phyloP scores from a whole-genome alignment of 2,113 vertebrate species.

The Mobula hypostoma region DNA sequence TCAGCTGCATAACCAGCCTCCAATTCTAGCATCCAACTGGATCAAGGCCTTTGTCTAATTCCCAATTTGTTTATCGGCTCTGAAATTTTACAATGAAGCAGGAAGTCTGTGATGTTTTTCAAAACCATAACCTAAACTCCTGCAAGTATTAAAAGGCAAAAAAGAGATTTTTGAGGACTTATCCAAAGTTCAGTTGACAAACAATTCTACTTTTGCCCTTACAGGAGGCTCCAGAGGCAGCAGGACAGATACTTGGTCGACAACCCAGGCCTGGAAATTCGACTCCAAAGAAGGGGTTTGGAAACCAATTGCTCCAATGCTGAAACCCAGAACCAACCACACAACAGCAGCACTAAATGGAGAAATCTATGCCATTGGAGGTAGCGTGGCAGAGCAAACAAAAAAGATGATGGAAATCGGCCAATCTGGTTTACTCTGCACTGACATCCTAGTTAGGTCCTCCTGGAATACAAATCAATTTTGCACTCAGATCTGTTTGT shows the following conservation, averaged over 20 bases:
- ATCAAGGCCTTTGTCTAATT: not conserved
- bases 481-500: not conserved
- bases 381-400: constrained; percentile 50
- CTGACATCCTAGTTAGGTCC: not conserved
- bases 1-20: too few relatives aligned
- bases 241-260: constrained; percentile 84
- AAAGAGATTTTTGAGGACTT: not conserved
- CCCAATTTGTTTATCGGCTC: not conserved
- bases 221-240: constrained; percentile 85
- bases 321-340: constrained; percentile 85
- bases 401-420: too few relatives aligned
- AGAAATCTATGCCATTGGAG: constrained; percentile 90
- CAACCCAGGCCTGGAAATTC: constrained; percentile 88
- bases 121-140: too few relatives aligned
- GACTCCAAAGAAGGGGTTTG: constrained; percentile 71
- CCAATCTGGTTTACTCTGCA: not conserved
- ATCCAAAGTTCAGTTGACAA: not conserved
- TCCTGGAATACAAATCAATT: not conserved
- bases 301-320: constrained; percentile 80
- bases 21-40: not conserved
- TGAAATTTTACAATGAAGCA: not conserved
- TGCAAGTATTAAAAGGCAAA: too few relatives aligned
- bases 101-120: not conserved
- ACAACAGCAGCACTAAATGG: constrained; percentile 76
- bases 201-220: constrained; percentile 23